Conservation (phyloP, 2,113 vertebrate genomes). For the Oryzias woworae region DNA sequence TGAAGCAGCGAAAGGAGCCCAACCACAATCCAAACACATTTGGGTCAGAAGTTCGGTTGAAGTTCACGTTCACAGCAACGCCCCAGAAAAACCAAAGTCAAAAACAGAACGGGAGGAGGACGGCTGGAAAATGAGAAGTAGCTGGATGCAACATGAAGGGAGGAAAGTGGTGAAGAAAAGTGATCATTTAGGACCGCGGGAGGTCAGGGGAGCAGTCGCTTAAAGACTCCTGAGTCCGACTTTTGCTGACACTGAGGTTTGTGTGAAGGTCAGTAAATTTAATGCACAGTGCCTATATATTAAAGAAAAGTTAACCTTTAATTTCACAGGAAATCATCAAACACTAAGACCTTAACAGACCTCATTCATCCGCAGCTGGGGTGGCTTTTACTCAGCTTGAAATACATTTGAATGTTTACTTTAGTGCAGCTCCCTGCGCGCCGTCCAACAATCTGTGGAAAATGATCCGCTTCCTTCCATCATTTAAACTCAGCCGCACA, state of each 20-base stretch:
- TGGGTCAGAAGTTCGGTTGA: constrained; percentile 63
- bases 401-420: constrained; percentile 13
- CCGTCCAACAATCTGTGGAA: background rate
- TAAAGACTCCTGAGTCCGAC: constrained; percentile 7
- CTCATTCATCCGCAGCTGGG: background rate
- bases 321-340: accelerated
- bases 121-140: constrained; percentile 10
- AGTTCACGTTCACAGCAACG: constrained; percentile 59
- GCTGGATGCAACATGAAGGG: constrained; percentile 19
- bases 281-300: background rate
- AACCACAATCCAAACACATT: constrained; percentile 44
- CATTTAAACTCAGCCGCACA: no score
- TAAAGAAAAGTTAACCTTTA: background rate
- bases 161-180: constrained; percentile 32
- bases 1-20: constrained; percentile 36
- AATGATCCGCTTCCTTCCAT: no score
- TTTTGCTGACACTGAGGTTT: constrained; percentile 49
- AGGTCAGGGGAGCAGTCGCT: constrained; percentile 31
- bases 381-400: background rate
- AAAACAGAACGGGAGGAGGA: constrained; percentile 1
- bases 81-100: constrained; percentile 30
- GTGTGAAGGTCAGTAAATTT: constrained; percentile 35
- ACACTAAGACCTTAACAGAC: background rate
- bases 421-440: background rate
- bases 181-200: constrained; percentile 48